Base-by-base conservation (phyloP, 2,113 vertebrate genomes). In the Eurystomus gularis region DNA sequence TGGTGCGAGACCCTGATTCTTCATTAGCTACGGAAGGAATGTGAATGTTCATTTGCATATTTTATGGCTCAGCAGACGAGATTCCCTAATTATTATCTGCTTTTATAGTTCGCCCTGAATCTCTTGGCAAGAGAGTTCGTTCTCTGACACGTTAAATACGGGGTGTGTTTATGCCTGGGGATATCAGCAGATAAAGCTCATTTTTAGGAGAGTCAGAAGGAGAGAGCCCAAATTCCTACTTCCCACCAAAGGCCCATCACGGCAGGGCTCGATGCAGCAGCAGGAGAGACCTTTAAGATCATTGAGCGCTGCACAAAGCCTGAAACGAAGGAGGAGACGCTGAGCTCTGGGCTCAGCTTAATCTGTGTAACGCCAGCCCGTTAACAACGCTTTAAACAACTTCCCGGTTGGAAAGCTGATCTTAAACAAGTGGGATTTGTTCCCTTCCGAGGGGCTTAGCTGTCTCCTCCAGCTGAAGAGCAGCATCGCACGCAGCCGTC, bases 401-500 rank as follows among this genome's bases (percentile, higher is more conserved):
- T 64, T 80, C 58, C 78, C 75, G 2, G 3, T 44, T 8, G 82
- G 73, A 88, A 93, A 70, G 39, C 44, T 2, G 2, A 54, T 18
- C 44, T 61, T 11, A 17, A 25, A n/a, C 61, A 70, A 1, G 8
- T 25, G 40, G 68, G 66, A 76, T 65, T 42, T 6, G 62, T 0
- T 48, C 33, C 66, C 82, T 48, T 25, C 14, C 0, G 14, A 48
- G 61, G 28, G 31, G 33, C 33, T 75, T 4, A 21, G 19, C 46
- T 49, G 48, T 4, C 25, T 48, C 29, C 70, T 85, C n/a, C 71
- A 44, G 57, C 42, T 8, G 60, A 68, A 65, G 57, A 82, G 82
- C 52, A 14, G 79, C 86, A 33, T 3, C 7, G 1, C 5, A 11
- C 1, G 2, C 3, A 60, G 70, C 29, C 3, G 3, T 17, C 54